Percentiles rank a stretch among this genome's conserved stretches.
Evolutionary conservation across 2,888 invertebrate species (phyloP).

Genomic region (Lepidonotus clava): DNA sequence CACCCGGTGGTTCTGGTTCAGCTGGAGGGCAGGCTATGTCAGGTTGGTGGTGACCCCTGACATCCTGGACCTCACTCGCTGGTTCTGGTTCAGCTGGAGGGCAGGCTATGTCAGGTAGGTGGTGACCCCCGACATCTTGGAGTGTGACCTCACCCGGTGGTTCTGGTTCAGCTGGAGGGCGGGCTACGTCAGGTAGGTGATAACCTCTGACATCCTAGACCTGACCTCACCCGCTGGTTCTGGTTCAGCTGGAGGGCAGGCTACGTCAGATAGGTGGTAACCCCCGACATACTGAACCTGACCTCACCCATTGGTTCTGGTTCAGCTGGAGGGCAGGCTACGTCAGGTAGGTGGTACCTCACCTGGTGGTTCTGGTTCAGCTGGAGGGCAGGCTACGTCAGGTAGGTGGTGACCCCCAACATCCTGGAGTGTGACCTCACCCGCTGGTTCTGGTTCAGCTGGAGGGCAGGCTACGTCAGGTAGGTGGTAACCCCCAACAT

Average conservation of each 20-base stretch:
- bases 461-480: neutral
- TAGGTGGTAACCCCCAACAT: neutral
- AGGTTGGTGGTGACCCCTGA: neutral
- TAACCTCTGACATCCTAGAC: neutral
- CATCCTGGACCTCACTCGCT: neutral
- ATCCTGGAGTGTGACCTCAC: neutral
- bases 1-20: neutral
- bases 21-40: neutral
- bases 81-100: constrained; percentile 16
- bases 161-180: constrained; percentile 1
- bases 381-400: neutral
- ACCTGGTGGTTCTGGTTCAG: neutral
- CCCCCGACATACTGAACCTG: neutral
- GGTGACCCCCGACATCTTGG: neutral
- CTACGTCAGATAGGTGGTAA: neutral
- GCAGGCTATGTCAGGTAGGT: neutral
- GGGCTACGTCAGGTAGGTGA: neutral
- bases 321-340: no score
- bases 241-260: neutral
- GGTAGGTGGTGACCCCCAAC: neutral
- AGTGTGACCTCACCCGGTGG: neutral
- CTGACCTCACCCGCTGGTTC: neutral
- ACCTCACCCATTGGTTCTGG: neutral
- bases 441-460: constrained; percentile 12
- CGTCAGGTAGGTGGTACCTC: neutral